These are phyloP conservation scores for Pleuronectes platessa DNA, from an alignment of 2,113 vertebrate genomes.

Conservation along the genomic window DNA sequence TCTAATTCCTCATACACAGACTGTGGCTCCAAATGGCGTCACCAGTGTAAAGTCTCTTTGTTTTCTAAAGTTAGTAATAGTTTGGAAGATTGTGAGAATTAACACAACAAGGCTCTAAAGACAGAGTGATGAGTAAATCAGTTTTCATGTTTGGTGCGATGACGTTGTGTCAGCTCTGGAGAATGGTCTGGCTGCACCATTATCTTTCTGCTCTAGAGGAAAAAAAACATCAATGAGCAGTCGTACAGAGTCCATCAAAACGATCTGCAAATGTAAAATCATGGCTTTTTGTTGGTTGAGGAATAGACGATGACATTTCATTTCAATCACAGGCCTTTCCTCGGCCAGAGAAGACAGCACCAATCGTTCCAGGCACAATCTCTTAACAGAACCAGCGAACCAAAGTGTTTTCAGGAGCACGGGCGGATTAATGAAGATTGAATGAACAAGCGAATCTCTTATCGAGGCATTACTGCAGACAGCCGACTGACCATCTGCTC, in stretches of 20 bases:
- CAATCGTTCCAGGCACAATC: slow-evolving; percentile 18
- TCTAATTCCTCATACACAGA: no score
- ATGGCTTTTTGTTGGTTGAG: not conserved
- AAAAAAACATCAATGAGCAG: not conserved
- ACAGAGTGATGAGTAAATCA: no score
- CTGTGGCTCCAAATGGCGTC: no score
- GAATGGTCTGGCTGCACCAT: not conserved
- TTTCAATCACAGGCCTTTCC: slow-evolving; percentile 15
- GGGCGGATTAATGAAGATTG: slow-evolving; percentile 63
- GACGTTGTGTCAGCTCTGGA: not conserved
- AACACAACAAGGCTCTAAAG: no score
- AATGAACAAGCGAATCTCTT: slow-evolving; percentile 69
- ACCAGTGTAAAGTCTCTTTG: no score
- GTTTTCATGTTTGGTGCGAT: no score
- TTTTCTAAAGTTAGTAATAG: no score
- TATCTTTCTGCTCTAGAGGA: not conserved
- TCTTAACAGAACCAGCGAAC: slow-evolving; percentile 17
- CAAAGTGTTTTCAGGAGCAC: slow-evolving; percentile 42
- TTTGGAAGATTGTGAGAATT: no score
- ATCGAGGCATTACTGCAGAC: slow-evolving; percentile 73
- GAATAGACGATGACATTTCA: not conserved
- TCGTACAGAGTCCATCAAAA: not conserved
- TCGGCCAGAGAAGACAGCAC: not conserved
- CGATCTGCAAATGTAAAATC: not conserved
- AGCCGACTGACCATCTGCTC: slow-evolving; percentile 85